phyloP scores from a whole-genome alignment of 2,888 invertebrate genomes.

The Notodonta dromedarius region DNA sequence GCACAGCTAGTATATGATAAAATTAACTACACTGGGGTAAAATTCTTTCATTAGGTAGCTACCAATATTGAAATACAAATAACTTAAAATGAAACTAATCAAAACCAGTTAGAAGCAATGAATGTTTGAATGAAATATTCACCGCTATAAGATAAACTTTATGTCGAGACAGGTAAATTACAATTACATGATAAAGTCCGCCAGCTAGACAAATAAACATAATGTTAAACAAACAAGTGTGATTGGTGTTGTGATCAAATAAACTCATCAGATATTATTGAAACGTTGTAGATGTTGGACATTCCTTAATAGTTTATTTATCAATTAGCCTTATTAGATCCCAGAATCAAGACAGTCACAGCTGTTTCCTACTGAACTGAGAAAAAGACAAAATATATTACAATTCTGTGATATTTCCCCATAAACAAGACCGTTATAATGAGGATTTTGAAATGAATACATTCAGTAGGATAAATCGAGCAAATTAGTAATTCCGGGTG shows the following conservation, averaged over 20 bases:
- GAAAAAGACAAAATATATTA: too few relatives aligned
- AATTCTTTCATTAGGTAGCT: too few relatives aligned
- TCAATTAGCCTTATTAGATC: too few relatives aligned
- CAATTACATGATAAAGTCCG: not conserved
- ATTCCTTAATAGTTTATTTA: too few relatives aligned
- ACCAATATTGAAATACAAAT: not conserved
- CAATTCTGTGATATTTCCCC: too few relatives aligned
- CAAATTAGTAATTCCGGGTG: not conserved
- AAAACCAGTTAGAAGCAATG: not conserved
- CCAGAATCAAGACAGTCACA: too few relatives aligned
- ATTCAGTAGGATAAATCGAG: not conserved
- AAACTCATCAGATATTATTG: not conserved
- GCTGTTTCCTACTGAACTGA: too few relatives aligned
- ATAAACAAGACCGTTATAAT: too few relatives aligned
- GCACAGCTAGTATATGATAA: too few relatives aligned
- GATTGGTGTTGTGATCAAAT: not conserved
- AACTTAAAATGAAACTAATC: not conserved
- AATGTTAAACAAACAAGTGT: not conserved
- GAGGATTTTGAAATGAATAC: too few relatives aligned
- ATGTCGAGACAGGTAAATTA: not conserved
- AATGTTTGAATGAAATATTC: constrained; percentile 1
- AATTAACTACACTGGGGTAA: too few relatives aligned
- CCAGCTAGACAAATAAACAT: not conserved
- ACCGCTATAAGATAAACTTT: not conserved
- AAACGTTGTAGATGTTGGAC: not conserved